These are phyloP conservation scores for Podocnemis expansa DNA, from an alignment of 2,113 vertebrate genomes.

Conservation along the genomic window DNA sequence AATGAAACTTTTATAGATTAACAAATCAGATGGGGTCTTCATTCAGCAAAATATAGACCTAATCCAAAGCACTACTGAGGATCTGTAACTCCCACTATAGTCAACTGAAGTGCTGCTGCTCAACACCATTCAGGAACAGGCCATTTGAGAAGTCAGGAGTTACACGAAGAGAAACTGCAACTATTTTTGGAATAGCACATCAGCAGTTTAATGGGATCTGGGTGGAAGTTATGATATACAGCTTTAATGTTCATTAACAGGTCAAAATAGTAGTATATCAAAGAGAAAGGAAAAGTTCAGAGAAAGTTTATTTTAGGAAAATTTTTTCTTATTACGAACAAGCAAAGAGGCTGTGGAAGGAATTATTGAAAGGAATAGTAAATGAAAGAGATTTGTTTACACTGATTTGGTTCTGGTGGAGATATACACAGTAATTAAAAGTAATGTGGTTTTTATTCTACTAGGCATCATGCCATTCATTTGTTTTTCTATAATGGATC, in stretches of 20 bases:
- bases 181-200: background rate
- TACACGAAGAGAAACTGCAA: background rate
- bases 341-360: background rate
- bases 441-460: background rate
- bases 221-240: background rate
- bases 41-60: background rate
- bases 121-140: background rate
- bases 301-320: background rate
- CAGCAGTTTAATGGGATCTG: background rate
- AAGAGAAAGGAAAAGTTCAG: background rate
- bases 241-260: background rate
- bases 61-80: background rate
- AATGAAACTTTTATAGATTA: background rate
- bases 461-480: background rate
- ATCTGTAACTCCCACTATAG: background rate
- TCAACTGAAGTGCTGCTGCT: background rate
- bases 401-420: background rate
- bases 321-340: background rate
- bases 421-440: background rate
- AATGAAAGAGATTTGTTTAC: background rate
- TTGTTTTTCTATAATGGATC: background rate
- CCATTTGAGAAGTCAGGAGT: background rate
- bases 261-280: background rate
- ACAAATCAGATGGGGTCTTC: background rate
- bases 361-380: background rate